A percentile compares a stretch with the other conserved stretches of the same genome.
These are phyloP conservation scores for Noctua comes DNA, from an alignment of 2,888 invertebrate species.

Conservation along the genomic window DNA sequence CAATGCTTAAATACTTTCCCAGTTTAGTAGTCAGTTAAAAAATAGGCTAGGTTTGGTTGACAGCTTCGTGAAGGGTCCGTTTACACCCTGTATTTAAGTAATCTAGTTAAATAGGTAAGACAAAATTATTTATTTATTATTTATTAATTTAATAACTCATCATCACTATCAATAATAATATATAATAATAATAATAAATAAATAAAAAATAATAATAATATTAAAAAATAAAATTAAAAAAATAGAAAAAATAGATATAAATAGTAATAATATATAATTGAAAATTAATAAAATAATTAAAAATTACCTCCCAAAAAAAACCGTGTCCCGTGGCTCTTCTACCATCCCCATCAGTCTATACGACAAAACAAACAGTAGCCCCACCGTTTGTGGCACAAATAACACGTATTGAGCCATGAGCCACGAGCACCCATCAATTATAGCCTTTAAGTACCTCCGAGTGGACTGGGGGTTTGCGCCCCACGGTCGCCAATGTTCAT, in stretches of 20 bases:
- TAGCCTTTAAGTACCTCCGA: slow-evolving; percentile 1
- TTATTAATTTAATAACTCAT: too few relatives aligned
- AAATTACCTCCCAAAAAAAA: not conserved
- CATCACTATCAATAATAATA: too few relatives aligned
- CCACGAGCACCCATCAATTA: slow-evolving; percentile 52
- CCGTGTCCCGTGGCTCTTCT: slow-evolving; percentile 18
- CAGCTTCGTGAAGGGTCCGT: too few relatives aligned
- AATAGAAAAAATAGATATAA: too few relatives aligned
- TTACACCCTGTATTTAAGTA: too few relatives aligned
- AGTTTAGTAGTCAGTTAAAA: not conserved
- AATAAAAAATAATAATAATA: too few relatives aligned
- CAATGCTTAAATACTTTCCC: not conserved
- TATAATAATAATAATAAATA: too few relatives aligned
- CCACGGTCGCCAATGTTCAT: slow-evolving; percentile 15
- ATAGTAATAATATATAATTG: too few relatives aligned
- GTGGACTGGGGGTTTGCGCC: not conserved
- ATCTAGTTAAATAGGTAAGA: not conserved
- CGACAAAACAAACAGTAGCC: slow-evolving; percentile 65
- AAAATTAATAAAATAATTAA: not conserved
- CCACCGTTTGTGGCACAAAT: slow-evolving; percentile 51
- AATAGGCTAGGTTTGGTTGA: too few relatives aligned
- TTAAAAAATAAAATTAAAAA: too few relatives aligned
- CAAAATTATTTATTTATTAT: too few relatives aligned
- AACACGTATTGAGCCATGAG: slow-evolving; percentile 51
- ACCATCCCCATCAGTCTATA: not conserved